Conservation (phyloP, 2,888 invertebrate species). For the Teleiodes luculella region DNA sequence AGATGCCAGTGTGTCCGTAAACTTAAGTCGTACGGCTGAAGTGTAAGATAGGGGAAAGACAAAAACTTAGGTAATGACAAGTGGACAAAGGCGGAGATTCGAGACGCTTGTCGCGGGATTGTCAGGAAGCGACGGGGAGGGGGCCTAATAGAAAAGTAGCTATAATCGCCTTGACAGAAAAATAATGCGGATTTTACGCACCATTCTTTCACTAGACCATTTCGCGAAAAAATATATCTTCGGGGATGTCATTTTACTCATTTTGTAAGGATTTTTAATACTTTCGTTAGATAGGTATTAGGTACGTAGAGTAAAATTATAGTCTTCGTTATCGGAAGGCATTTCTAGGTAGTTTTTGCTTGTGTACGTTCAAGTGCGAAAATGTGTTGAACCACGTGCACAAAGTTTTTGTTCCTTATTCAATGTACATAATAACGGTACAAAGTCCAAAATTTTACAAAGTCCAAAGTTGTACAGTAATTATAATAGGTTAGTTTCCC, state of each 20-base stretch:
- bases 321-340: too few species aligned
- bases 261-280: not conserved
- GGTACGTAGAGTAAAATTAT: too few species aligned
- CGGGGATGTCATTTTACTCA: not conserved
- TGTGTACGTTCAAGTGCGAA: too few species aligned
- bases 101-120: slow-evolving; percentile 69
- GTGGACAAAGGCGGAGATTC: slow-evolving; percentile 74
- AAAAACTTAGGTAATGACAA: slow-evolving; percentile 78
- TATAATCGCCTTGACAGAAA: slow-evolving; percentile 12
- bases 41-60: slow-evolving; percentile 64
- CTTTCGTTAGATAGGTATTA: too few species aligned
- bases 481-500: too few species aligned
- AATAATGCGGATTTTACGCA: slow-evolving; percentile 6
- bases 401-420: too few species aligned
- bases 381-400: too few species aligned
- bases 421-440: too few species aligned
- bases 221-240: slow-evolving; percentile 16
- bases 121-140: slow-evolving; percentile 43
- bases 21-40: slow-evolving; percentile 50
- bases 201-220: not conserved
- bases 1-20: slow-evolving; percentile 31
- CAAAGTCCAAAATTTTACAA: too few species aligned
- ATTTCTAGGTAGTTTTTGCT: too few species aligned
- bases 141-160: slow-evolving; percentile 43
- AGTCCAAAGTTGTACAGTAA: too few species aligned